Percentiles rank a stretch among this genome's conserved stretches.
Evolutionary conservation across 2,113 vertebrate genomes (phyloP).

Genomic region (Microtus richardsoni): DNA sequence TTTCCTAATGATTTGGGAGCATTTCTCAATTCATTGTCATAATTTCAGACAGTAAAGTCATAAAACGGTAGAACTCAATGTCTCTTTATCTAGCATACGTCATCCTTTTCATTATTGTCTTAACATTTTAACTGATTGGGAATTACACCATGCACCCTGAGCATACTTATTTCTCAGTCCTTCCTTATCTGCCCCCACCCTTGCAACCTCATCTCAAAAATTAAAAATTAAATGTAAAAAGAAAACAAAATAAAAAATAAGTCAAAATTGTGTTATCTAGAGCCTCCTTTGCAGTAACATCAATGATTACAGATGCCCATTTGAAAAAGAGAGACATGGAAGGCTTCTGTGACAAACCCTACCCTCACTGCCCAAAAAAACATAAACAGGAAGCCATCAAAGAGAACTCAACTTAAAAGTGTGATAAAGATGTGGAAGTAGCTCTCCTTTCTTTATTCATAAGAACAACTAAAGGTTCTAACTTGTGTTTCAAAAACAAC

Average conservation of each 20-base stretch:
- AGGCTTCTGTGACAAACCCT: background rate
- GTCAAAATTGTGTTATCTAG: background rate
- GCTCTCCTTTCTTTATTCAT: background rate
- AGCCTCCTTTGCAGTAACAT: background rate
- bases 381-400: background rate
- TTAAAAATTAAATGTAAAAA: background rate
- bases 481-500: background rate
- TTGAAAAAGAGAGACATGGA: background rate
- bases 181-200: background rate
- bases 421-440: background rate
- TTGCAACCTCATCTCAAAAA: background rate
- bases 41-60: background rate
- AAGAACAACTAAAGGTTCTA: background rate
- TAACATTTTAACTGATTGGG: too few relatives aligned
- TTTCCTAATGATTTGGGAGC: background rate
- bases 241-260: too few relatives aligned
- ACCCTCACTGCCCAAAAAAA: background rate
- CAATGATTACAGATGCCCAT: background rate
- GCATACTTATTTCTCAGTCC: background rate
- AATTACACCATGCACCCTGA: background rate
- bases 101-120: background rate
- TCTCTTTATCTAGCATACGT: background rate
- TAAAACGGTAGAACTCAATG: background rate
- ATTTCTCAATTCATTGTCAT: background rate
- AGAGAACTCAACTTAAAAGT: background rate